Evolutionary conservation across 23 tunicate species (phyloP).

Genomic region (Diplosoma virens): DNA sequence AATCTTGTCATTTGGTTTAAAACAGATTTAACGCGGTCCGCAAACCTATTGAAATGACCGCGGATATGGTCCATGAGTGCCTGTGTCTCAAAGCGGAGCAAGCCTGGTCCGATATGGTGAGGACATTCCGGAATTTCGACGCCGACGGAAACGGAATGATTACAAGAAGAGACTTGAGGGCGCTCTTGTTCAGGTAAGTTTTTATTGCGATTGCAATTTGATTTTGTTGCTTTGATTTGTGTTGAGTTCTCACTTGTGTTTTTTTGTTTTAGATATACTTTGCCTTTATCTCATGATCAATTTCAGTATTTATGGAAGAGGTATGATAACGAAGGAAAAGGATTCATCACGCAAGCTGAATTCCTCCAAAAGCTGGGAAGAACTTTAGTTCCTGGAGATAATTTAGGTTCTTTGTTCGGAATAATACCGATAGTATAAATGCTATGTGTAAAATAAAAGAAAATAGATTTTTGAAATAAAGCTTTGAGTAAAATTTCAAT

Average conservation of each 20-base stretch:
- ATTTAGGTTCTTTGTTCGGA: conserved; percentile 64
- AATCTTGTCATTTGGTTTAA: neutral
- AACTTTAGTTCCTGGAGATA: conserved; percentile 68
- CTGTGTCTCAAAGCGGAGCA: conserved; percentile 79
- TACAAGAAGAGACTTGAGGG: conserved; percentile 68
- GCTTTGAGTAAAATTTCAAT: no score
- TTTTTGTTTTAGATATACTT: conserved; percentile 70
- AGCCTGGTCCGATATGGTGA: conserved; percentile 71
- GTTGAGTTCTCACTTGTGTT: neutral
- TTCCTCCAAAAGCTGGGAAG: conserved; percentile 62
- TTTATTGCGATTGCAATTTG: no score
- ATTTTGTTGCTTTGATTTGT: no score
- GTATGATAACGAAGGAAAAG: conserved; percentile 78
- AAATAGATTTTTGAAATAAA: no score
- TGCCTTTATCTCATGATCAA: conserved; percentile 73
- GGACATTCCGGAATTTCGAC: conserved; percentile 76
- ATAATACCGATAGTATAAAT: no score
- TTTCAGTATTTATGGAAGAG: conserved; percentile 76
- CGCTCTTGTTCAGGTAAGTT: conserved; percentile 75
- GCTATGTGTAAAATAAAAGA: no score
- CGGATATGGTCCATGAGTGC: conserved; percentile 80
- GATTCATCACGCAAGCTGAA: conserved; percentile 68
- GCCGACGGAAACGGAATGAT: conserved; percentile 83
- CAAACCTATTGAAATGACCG: conserved; percentile 58
- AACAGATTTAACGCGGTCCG: conserved; percentile 56